Evolutionary conservation across 2,888 invertebrate genomes (phyloP), one percentile per base, ranked within the genome.

Genomic region (Iphiclides podalirius): DNA sequence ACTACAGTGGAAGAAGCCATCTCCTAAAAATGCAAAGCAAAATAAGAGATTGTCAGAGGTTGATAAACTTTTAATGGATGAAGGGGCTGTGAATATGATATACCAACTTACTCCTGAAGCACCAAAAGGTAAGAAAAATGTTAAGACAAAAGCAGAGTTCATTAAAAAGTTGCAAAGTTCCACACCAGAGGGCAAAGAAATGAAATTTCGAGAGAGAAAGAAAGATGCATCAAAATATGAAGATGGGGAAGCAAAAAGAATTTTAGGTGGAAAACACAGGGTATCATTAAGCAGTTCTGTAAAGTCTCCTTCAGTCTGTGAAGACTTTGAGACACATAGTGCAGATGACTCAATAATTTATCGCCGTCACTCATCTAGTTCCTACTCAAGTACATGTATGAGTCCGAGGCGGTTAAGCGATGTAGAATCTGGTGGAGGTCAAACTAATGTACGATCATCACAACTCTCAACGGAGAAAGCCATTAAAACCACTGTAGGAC

Each of bases 41-140:
- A 90, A 91, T 55, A 91, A 90, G 59, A 88, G 90, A 53, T 77
- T 91, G 48, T 90, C 92, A 13, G 96, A 96, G 82, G 90, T 96
- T 44, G 95, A 95, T 64, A 92, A 90, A 52, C 75, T 96, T 42
- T 80, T 96, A 52, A 94, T 94, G 81, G 96, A 96, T 71, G 96
- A 96, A 70, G 96, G 96, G 1, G 95, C 96, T 1, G 93, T 95
- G 1, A 96, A 96, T 75, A 94, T 96, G 92, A 86, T 96, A 34
- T 95, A 94, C 66, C 93, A 95, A 14, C 90, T 96, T 1, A 94
- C 95, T 61, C 83, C 86, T 35, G 89, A 89, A 64, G 87, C 87
- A 33, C 76, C 80, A 12, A 86, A 87, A 57, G 89, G 88, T 7
- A 86, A 77, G 58, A 86, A 84, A 63, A 90, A 88, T 59, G 80